Evolutionary conservation across 2,888 invertebrate genomes (phyloP).

Genomic region (Baronia brevicornis): DNA sequence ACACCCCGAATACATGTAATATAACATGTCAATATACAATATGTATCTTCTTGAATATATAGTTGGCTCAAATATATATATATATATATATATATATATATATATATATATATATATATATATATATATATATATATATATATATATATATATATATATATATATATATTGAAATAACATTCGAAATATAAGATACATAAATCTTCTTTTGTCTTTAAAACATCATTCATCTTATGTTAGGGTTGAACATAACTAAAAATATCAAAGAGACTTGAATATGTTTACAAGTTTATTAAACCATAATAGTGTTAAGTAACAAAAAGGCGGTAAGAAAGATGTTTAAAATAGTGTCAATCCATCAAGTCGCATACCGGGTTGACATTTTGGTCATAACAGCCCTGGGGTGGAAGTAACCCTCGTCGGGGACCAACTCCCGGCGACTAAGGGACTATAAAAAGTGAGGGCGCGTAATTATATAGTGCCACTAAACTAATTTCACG

Average conservation of each 20-base stretch:
- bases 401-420: conserved; percentile 35
- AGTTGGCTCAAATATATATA: too few species aligned
- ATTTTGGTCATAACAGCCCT: conserved; percentile 68
- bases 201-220: too few species aligned
- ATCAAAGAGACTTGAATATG: conserved; percentile 3
- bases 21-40: too few species aligned
- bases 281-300: conserved; percentile 21
- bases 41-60: too few species aligned
- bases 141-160: too few species aligned
- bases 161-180: too few species aligned
- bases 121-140: too few species aligned
- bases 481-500: conserved; percentile 76
- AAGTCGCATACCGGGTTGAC: conserved; percentile 70
- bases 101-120: too few species aligned
- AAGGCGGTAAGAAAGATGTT: conserved; percentile 37
- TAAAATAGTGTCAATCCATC: conserved; percentile 73
- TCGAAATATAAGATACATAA: too few species aligned
- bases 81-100: too few species aligned
- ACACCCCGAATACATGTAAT: too few species aligned
- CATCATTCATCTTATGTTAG: too few species aligned
- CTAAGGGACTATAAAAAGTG: conserved; percentile 63
- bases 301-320: conserved; percentile 30
- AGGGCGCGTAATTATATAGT: conserved; percentile 74
- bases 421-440: conserved; percentile 25
- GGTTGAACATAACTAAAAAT: not conserved